Base-by-base conservation (phyloP, 2,113 vertebrate genomes). In the Nanorana parkeri region DNA sequence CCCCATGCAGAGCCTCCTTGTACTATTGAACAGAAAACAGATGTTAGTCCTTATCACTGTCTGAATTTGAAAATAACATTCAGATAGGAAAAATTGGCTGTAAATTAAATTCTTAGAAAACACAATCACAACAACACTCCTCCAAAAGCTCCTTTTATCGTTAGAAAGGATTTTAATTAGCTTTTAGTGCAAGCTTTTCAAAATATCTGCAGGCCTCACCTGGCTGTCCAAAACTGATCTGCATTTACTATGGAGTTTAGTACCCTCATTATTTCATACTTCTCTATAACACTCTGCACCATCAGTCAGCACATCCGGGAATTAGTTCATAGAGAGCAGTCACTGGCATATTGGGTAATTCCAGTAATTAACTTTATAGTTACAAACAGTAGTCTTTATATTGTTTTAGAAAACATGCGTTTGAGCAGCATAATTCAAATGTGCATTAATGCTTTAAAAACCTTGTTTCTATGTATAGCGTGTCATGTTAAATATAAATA, bases 31-130 rank as follows among this genome's bases (percentile, higher is more conserved):
- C 91, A 91, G 89, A 95, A 96, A 97, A 94, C 96, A 97, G 96
- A 97, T 97, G 95, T 95, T 95, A 90, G 93, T 91, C 93, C 94
- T 96, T 96, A 97, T 96, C 94, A 91, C 87, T 89, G 91, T 89
- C 86, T 89, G 88, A 90, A 85, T 95, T 93, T 92, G 91, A 95
- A 94, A 95, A 93, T 92, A 95, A 93, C 93, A 91, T 95, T 94
- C 90, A 90, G 87, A 89, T 90, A 86, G 90, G 88, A 91, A 92
- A 93, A 94, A 94, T 83, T 87, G 89, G 88, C 90, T 89, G 90
- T 91, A 93, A 94, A 94, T 93, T 94, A 91, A 93, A 92, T 93
- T 94, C 91, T 91, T 92, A 83, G 86, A 86, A 84, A 92, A 91
- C 26, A 91, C 90, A 92, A 93, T 91, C 56, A 47, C 24, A 82